These are phyloP conservation scores for Chitala chitala DNA, from an alignment of 2,113 vertebrate species.

Conservation along the genomic window DNA sequence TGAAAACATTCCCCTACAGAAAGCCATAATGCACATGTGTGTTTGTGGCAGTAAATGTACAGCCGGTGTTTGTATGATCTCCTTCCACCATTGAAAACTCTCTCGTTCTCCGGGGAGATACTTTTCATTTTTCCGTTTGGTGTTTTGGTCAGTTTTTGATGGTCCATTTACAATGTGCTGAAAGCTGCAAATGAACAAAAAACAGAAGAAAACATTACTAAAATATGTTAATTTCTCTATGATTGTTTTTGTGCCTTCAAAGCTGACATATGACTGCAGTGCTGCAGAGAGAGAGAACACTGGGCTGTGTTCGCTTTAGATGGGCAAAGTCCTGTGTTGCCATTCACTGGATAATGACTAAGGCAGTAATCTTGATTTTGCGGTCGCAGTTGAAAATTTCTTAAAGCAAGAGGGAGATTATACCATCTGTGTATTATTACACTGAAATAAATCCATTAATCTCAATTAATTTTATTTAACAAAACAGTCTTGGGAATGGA, in stretches of 20 bases:
- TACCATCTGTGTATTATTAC: constrained; percentile 17
- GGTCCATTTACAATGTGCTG: constrained; percentile 80
- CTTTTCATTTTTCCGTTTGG: constrained; percentile 59
- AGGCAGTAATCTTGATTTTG: constrained; percentile 41
- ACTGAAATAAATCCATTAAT: constrained; percentile 9
- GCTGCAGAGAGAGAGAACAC: constrained; percentile 32
- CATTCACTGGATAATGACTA: constrained; percentile 42
- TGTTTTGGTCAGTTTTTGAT: constrained; percentile 74
- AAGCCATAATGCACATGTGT: constrained; percentile 38
- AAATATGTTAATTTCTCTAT: constrained; percentile 68
- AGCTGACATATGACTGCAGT: constrained; percentile 32
- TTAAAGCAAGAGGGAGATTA: constrained; percentile 23
- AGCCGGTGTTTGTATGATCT: constrained; percentile 60
- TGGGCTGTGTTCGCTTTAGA: constrained; percentile 40
- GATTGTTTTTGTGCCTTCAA: constrained; percentile 45
- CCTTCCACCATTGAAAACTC: constrained; percentile 46
- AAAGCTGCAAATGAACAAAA: constrained; percentile 64
- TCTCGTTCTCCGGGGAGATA: constrained; percentile 48
- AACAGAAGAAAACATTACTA: constrained; percentile 52
- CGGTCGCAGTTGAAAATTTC: constrained; percentile 29
- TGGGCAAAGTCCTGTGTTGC: constrained; percentile 40
- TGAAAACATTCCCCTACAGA: constrained; percentile 31
- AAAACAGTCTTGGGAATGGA: neutral
- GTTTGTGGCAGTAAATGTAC: constrained; percentile 55
- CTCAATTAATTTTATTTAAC: constrained; percentile 7